Conservation (phyloP, 1,140 invertebrate species). For the Zeugodacus cucurbitae region DNA sequence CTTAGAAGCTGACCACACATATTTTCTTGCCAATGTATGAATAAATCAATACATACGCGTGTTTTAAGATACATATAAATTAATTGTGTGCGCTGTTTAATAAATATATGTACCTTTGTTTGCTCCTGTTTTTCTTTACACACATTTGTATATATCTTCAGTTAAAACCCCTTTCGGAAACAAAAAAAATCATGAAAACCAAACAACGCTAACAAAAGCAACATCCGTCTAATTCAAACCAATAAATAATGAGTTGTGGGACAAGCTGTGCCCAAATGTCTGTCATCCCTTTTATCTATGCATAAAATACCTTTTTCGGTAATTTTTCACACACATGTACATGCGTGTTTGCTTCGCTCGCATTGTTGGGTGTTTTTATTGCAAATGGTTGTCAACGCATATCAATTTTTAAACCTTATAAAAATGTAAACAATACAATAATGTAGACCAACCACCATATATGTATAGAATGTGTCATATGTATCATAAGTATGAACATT, state of each 20-base stretch:
- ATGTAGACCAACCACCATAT: background rate
- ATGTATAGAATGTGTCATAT: background rate
- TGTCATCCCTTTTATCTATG: background rate
- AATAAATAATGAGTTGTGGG: background rate
- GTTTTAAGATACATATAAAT: no score
- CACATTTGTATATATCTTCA: no score
- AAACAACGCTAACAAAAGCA: background rate
- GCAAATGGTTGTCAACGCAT: background rate
- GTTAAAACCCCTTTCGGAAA: no score
- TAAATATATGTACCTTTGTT: no score
- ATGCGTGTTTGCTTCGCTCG: background rate
- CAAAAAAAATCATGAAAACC: background rate
- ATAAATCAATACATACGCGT: no score
- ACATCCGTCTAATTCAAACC: background rate
- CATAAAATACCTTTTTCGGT: background rate
- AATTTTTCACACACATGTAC: background rate
- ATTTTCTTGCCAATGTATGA: no score
- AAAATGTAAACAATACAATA: background rate
- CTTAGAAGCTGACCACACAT: no score
- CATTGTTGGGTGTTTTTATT: background rate
- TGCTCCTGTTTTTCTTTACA: no score
- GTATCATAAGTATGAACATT: background rate
- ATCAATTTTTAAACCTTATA: background rate
- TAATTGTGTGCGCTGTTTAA: no score
- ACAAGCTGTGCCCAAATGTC: background rate